Base-by-base conservation (phyloP, 1,140 invertebrate species). In the Philopotamus ludificatus region DNA sequence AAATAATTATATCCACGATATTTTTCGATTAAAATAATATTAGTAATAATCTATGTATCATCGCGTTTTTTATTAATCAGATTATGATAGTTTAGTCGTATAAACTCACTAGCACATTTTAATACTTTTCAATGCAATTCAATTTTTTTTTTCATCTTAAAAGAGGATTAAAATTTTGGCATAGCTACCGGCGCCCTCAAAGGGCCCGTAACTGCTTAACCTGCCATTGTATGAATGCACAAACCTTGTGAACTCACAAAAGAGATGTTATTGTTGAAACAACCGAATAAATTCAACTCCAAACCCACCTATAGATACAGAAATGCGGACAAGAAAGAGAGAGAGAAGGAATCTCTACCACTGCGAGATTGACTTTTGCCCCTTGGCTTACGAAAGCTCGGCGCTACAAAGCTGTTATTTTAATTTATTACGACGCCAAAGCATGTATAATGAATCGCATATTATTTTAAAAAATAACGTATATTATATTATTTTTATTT, bases 311-410 rank as follows among this genome's bases (percentile, higher is more conserved):
- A 47, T 47, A 20, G 15, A 20, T 47, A 16, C 18, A 47, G 10
- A 47, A 12, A 47, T 47, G 18, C 4, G 15, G 8, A 16, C 15
- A 15, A 7, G 8, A 7, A 9, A 7, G 44, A 8, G 18, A 47
- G 15, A 47, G 44, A 47, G 44, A 47, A 39, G 44, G 44, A 8
- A 47, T 47, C 44, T 12, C 22, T 49, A 25, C 59, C 21, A n/a
- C 41, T 49, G 23, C 25, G 60, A 20, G 20, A 58, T 44, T 57
- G 63, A 57, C 63, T 65, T 26, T 58, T 47, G 63, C 34, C 41
- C 51, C 53, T 44, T 21, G 45, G 28, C 12, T 34, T 34, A 34
- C 28, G n/a, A 47, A 25, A n/a, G 58, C 53, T 34, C 28, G 4
- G 7, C 22, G 7, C 21, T 25, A 2, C 10, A 18, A 18, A 26